Evolutionary conservation across 2,113 vertebrate genomes (phyloP).

Genomic region (Neogale vison): DNA sequence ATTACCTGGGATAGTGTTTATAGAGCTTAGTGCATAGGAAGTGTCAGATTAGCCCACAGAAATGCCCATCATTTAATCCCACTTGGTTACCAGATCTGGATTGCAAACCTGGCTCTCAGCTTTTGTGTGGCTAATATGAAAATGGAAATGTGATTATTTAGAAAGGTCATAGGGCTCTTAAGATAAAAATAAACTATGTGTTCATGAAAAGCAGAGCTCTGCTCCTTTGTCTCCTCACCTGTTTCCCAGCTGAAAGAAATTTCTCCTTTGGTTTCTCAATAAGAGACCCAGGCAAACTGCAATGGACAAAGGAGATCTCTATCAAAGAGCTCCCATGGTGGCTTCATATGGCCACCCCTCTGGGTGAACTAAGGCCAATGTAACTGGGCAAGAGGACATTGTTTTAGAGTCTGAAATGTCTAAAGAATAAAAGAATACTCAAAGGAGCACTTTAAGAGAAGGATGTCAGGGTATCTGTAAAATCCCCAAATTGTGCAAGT

Average conservation of each 20-base stretch:
- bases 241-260: neutral
- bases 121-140: neutral
- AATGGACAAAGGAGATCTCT: neutral
- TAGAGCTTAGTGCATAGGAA: neutral
- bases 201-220: neutral
- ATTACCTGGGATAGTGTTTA: neutral
- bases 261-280: neutral
- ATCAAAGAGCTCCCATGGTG: neutral
- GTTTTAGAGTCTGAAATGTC: neutral
- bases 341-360: neutral
- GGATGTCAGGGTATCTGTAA: neutral
- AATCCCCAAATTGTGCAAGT: neutral
- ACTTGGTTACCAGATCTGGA: neutral
- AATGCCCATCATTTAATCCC: neutral
- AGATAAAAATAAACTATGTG: slow-evolving; percentile 11
- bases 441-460: neutral
- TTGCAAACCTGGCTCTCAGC: neutral
- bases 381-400: neutral
- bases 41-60: neutral
- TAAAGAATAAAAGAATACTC: neutral
- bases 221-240: neutral
- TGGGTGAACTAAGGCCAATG: neutral
- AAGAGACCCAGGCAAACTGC: neutral
- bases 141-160: slow-evolving; percentile 8
- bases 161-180: slow-evolving; percentile 13